Evolutionary conservation across 2,113 vertebrate genomes (phyloP).

Genomic region (Perccottus glenii): DNA sequence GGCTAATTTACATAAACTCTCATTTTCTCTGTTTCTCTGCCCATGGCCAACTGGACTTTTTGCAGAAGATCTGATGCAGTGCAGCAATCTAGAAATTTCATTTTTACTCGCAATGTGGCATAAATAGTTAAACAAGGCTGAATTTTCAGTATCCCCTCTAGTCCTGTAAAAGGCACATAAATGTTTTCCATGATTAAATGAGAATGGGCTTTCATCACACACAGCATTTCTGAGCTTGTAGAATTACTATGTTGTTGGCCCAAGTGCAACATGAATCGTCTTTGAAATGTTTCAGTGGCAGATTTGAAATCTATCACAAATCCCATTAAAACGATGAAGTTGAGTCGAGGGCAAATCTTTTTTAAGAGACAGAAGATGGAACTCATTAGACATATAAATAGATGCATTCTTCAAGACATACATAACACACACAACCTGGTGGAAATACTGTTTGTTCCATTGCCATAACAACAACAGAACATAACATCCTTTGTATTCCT

Average conservation of each 20-base stretch:
- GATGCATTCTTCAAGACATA: background rate
- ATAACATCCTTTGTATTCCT: too few species aligned
- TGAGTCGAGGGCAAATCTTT: constrained; percentile 32
- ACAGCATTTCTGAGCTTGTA: constrained; percentile 24
- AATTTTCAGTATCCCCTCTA: too few species aligned
- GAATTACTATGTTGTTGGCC: constrained; percentile 31
- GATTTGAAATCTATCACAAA: constrained; percentile 44
- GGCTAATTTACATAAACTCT: constrained; percentile 57
- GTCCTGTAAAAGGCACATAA: too few species aligned
- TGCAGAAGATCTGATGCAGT: constrained; percentile 13
- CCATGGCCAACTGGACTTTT: constrained; percentile 17
- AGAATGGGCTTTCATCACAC: too few species aligned
- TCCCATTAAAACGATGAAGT: constrained; percentile 39
- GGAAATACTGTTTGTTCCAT: too few species aligned
- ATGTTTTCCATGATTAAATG: too few species aligned
- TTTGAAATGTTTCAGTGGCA: constrained; percentile 30
- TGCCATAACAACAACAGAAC: too few species aligned
- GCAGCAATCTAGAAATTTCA: constrained; percentile 27
- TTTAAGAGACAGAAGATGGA: constrained; percentile 16
- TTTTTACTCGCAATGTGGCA: background rate
- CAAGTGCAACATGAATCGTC: constrained; percentile 32
- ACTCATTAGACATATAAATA: constrained; percentile 6
- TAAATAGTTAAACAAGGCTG: too few species aligned
- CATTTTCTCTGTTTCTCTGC: constrained; percentile 32
- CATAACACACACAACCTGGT: too few species aligned